Percentiles rank a stretch among this genome's conserved stretches.
Conservation (phyloP, 2,888 invertebrate species). For the Drosophila seclusa region DNA sequence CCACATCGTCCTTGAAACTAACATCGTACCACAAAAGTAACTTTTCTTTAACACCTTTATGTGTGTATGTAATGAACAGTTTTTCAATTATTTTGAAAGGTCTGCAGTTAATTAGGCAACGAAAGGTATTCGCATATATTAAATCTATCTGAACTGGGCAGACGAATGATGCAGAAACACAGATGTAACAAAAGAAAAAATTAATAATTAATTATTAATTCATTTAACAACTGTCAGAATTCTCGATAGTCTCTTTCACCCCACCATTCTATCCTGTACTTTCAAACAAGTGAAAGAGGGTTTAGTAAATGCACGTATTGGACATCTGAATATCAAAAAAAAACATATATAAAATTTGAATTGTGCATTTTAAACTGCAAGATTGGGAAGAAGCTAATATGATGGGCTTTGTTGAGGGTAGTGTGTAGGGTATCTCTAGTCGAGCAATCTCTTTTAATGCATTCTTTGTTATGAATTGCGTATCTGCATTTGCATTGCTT, state of each 20-base stretch:
- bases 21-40: not conserved
- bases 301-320: too few relatives aligned
- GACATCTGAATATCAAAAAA: not conserved
- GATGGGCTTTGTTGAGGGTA: not conserved
- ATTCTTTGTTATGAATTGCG: conserved; percentile 15
- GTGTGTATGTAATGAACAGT: not conserved
- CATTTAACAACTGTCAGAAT: conserved; percentile 28
- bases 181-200: conserved; percentile 15
- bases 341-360: not conserved
- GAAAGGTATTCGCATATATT: not conserved
- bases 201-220: conserved; percentile 28
- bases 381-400: not conserved
- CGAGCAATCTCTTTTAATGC: not conserved
- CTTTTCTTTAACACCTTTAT: not conserved
- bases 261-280: not conserved
- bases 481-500: not conserved
- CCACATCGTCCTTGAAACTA: not conserved
- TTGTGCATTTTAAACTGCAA: not conserved
- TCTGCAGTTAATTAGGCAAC: not conserved
- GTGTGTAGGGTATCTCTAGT: not conserved
- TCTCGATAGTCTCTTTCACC: not conserved
- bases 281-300: not conserved
- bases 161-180: not conserved
- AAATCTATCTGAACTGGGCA: not conserved
- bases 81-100: not conserved